A percentile compares a stretch with the other conserved stretches of the same genome.
Conservation (phyloP, 2,113 vertebrate genomes). For the Ascaphus truei region DNA sequence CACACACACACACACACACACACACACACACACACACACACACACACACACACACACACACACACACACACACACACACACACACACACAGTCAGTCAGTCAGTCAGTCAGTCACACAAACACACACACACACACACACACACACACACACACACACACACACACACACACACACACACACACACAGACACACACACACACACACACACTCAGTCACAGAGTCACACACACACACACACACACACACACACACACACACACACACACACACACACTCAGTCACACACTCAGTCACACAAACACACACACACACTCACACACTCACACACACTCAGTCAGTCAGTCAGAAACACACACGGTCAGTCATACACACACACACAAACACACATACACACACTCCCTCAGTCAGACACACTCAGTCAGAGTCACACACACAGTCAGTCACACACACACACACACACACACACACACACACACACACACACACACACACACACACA, state of each 20-base stretch:
- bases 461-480: neutral
- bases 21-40: too few relatives aligned
- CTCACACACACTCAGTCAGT: neutral
- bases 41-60: too few relatives aligned
- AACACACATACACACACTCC: neutral
- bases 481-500: too few relatives aligned
- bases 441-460: neutral
- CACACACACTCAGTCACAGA: too few relatives aligned
- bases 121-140: too few relatives aligned
- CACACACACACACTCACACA: neutral
- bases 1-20: too few relatives aligned
- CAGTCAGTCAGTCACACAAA: too few relatives aligned
- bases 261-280: neutral
- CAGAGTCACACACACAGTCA: neutral
- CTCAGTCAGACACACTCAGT: neutral
- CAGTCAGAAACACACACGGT: neutral
- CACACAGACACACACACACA: too few relatives aligned
- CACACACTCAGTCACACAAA: neutral
- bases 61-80: too few relatives aligned
- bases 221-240: neutral
- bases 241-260: neutral
- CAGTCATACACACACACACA: neutral
- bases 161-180: too few relatives aligned
- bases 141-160: too few relatives aligned
- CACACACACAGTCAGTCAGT: too few relatives aligned